Evolutionary conservation across 2,888 invertebrate species (phyloP).

Genomic region (Caenorhabditis sinica): DNA sequence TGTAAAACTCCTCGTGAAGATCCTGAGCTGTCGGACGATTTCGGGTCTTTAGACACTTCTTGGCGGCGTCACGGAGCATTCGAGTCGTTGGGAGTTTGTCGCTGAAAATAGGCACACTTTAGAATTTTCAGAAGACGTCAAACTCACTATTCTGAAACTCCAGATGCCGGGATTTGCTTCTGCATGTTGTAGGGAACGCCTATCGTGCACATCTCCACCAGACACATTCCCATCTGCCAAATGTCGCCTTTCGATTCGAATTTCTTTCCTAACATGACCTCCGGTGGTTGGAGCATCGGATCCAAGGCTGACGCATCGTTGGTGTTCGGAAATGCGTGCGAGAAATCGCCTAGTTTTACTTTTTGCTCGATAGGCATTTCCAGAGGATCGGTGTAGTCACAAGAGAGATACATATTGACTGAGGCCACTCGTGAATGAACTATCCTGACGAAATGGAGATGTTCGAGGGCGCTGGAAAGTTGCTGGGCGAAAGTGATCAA

Average conservation of each 20-base stretch:
- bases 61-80: slow-evolving; percentile 29
- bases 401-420: slow-evolving; percentile 47
- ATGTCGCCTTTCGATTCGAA: slow-evolving; percentile 62
- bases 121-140: background rate
- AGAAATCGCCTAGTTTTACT: slow-evolving; percentile 66
- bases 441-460: slow-evolving; percentile 52
- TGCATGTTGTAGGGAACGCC: slow-evolving; percentile 30
- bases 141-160: slow-evolving; percentile 38
- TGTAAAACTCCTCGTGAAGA: slow-evolving; percentile 22
- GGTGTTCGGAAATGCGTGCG: background rate
- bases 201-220: slow-evolving; percentile 62
- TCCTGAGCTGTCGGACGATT: slow-evolving; percentile 34
- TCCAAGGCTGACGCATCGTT: slow-evolving; percentile 16
- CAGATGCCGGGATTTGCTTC: slow-evolving; percentile 22
- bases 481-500: slow-evolving; percentile 58
- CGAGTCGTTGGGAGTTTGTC: slow-evolving; percentile 19
- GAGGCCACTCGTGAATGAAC: slow-evolving; percentile 54
- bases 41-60: slow-evolving; percentile 31
- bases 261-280: slow-evolving; percentile 59
- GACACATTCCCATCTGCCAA: slow-evolving; percentile 67
- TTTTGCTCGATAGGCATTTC: slow-evolving; percentile 54
- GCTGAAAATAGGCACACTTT: slow-evolving; percentile 8
- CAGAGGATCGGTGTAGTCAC: slow-evolving; percentile 58
- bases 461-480: slow-evolving; percentile 50
- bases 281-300: slow-evolving; percentile 49